A percentile compares a stretch with the other conserved stretches of the same genome.
phyloP scores from a whole-genome alignment of 2,797 vertebrate genomes.

The Myotis vivesi region DNA sequence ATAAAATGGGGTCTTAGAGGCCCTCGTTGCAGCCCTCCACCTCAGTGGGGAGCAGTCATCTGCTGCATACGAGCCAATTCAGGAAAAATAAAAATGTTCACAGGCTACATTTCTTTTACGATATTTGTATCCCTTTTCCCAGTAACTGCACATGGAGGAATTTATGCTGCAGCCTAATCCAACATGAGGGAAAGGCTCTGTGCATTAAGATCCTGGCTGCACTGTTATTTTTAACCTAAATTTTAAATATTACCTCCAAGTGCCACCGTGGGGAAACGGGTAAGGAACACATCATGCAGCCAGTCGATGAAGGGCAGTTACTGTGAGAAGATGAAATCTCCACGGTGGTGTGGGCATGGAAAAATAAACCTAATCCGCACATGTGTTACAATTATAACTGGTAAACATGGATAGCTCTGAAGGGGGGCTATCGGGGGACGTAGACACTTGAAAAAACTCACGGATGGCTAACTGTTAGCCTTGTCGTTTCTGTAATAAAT shows the following conservation, averaged over 20 bases:
- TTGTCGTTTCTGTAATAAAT: not conserved
- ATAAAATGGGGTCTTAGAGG: not conserved
- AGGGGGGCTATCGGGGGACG: not conserved
- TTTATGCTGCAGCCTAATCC: constrained; percentile 8
- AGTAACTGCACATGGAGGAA: constrained; percentile 54
- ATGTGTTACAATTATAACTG: not conserved
- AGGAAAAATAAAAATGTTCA: constrained; percentile 62
- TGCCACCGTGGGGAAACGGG: not conserved
- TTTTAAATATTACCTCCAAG: constrained; percentile 40
- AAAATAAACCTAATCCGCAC: not conserved
- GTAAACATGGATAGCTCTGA: not conserved
- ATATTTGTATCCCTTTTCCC: constrained; percentile 41
- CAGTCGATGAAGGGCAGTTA: not conserved
- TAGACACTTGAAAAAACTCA: not conserved
- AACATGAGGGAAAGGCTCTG: not conserved
- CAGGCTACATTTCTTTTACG: constrained; percentile 39
- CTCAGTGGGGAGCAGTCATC: constrained; percentile 46
- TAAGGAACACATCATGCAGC: not conserved
- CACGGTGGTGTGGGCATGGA: not conserved
- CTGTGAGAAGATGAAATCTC: not conserved
- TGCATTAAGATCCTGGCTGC: constrained; percentile 17
- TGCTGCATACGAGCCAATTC: constrained; percentile 46
- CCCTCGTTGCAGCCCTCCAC: not conserved
- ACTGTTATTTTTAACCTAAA: constrained; percentile 61
- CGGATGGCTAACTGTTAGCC: not conserved